Evolutionary conservation across 2,888 invertebrate genomes (phyloP).

Genomic region (Halictus quadricinctus): DNA sequence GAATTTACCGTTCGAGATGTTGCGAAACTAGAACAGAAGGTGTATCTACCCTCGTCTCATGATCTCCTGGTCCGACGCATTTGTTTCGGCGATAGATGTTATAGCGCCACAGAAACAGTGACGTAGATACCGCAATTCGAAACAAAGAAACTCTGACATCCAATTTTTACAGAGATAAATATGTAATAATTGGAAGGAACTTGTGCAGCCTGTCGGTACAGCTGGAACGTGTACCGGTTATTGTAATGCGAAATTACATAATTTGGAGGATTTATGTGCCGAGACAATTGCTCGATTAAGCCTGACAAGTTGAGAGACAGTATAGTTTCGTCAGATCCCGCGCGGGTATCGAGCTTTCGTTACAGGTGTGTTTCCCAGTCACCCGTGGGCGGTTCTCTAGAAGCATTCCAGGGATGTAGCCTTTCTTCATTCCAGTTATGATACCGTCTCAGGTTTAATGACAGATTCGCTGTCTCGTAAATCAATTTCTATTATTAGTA

Average conservation of each 20-base stretch:
- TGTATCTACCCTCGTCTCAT: neutral
- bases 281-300: constrained; percentile 3
- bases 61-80: neutral
- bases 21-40: neutral
- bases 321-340: neutral
- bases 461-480: constrained; percentile 14
- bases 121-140: neutral
- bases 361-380: constrained; percentile 23
- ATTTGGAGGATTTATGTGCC: constrained; percentile 6
- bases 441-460: constrained; percentile 16
- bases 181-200: neutral
- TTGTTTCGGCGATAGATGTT: neutral
- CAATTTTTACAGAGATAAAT: neutral
- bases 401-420: constrained; percentile 1
- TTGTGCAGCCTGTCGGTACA: neutral
- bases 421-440: constrained; percentile 6
- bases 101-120: neutral
- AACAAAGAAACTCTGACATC: neutral
- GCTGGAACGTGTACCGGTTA: neutral
- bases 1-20: neutral
- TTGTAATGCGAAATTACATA: constrained; percentile 9
- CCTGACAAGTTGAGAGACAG: constrained; percentile 2
- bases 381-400: constrained; percentile 4
- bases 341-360: neutral
- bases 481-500: constrained; percentile 25